A percentile compares a stretch with the other conserved stretches of the same genome.
Conservation (phyloP, 2,113 vertebrate genomes). For the Seriola quinqueradiata region DNA sequence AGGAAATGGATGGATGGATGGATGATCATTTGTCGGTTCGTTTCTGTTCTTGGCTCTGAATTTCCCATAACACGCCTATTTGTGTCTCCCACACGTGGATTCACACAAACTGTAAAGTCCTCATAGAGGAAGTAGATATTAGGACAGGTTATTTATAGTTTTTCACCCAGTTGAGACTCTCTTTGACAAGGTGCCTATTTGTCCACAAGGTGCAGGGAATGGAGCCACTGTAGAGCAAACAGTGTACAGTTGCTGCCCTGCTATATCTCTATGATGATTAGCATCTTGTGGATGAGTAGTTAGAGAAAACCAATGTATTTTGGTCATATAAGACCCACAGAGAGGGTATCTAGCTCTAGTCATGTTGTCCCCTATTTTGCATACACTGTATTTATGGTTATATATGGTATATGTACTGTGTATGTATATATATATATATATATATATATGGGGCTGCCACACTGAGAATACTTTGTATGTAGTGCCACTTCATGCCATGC, state of each 20-base stretch:
- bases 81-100: not conserved
- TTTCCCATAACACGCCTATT: not conserved
- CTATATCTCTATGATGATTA: not conserved
- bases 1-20: not conserved
- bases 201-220: not conserved
- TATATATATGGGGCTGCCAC: not conserved
- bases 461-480: not conserved
- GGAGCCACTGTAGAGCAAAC: not conserved
- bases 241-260: not conserved
- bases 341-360: not conserved
- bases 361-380: not conserved
- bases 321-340: not conserved
- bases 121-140: not conserved
- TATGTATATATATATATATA: not conserved
- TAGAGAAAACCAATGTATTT: not conserved
- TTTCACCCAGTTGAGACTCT: slow-evolving; percentile 9
- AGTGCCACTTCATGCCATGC: not conserved
- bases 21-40: not conserved
- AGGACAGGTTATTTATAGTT: slow-evolving; percentile 30
- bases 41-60: not conserved
- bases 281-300: slow-evolving; percentile 8
- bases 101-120: not conserved
- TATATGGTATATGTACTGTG: not conserved
- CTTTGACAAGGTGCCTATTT: slow-evolving; percentile 12
- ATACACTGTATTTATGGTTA: not conserved